Evolutionary conservation across 2,888 invertebrate species (phyloP), one percentile per base, ranked within the genome.

Genomic region (Ernsta delagoae): DNA sequence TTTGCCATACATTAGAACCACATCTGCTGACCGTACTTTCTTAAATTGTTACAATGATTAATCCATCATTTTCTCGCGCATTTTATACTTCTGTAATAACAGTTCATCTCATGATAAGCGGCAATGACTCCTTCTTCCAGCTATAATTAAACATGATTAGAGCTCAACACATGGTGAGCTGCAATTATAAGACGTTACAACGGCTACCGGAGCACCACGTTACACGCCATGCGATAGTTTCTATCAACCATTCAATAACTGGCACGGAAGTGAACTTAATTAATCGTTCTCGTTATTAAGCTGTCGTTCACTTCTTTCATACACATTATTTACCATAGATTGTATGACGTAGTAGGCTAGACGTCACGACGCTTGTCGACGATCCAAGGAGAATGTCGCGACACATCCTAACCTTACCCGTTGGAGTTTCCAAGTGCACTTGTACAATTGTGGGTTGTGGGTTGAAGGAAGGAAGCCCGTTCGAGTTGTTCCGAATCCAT

Each of bases 191-290:
- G 24, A 24, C 24, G 24, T 24, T 24, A 24, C 24, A 24, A 24
- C 24, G 24, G 24, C 24, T 24, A 24, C 24, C 24, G 24, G 24
- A 24, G 24, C 24, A 24, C 24, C 3, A 24, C 24, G 24, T 24
- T 24, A 24, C 24, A 24, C 24, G 24, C 24, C 24, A 24, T 24
- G 24, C 24, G 24, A 24, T 24, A 24, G 24, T 24, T 24, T 24
- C 24, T 24, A 24, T 24, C 24, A 24, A 24, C 24, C 24, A 24
- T 24, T 24, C 24, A 24, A 24, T 24, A 24, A 80, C 83, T 83
- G 81, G 81, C 87, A 88, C 89, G 89, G 91, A 90, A 89, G 86
- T 80, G 72, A 84, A 82, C 86, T 80, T 83, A 85, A 86, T 83
- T 85, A 80, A 80, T 76, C 77, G 73, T 74, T 74, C 74, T 77